Conservation (phyloP, 2,888 invertebrate species). For the Malthinus flaveolus region DNA sequence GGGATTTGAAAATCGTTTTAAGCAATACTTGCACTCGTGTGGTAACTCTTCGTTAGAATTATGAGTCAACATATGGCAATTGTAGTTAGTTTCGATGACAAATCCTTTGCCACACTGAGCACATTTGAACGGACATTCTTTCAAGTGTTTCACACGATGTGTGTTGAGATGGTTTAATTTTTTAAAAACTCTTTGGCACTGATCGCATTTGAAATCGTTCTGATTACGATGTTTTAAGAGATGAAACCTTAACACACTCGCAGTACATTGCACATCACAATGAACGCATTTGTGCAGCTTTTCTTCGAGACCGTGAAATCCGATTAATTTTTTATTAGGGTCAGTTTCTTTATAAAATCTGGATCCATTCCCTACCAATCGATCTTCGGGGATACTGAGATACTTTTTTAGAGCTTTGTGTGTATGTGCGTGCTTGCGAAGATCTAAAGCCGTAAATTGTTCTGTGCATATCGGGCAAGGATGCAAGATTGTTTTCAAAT, state of each 20-base stretch:
- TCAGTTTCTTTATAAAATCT: constrained; percentile 27
- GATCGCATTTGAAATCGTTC: constrained; percentile 42
- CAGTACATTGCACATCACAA: constrained; percentile 37
- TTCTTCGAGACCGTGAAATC: constrained; percentile 33
- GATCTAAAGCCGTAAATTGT: constrained; percentile 39
- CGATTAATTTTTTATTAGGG: constrained; percentile 8
- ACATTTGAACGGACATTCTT: constrained; percentile 45
- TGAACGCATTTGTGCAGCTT: constrained; percentile 42
- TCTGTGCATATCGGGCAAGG: constrained; percentile 43
- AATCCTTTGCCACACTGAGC: constrained; percentile 44
- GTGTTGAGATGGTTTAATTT: constrained; percentile 44
- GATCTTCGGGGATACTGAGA: constrained; percentile 33
- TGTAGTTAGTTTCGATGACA: constrained; percentile 44
- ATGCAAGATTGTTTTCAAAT: constrained; percentile 26
- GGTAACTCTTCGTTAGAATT: constrained; percentile 39
- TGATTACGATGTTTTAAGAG: constrained; percentile 39
- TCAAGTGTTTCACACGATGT: constrained; percentile 43
- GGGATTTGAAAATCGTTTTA: constrained; percentile 44
- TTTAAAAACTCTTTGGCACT: constrained; percentile 43
- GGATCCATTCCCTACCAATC: constrained; percentile 32
- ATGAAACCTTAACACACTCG: constrained; percentile 38
- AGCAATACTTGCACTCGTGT: constrained; percentile 42
- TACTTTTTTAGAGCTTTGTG: constrained; percentile 45
- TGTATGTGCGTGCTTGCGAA: constrained; percentile 40
- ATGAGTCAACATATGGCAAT: constrained; percentile 44